Evolutionary conservation across 2,797 vertebrate species (phyloP), one percentile per base, ranked within the genome.

Genomic region (Ptychobarbus kaznakovi): DNA sequence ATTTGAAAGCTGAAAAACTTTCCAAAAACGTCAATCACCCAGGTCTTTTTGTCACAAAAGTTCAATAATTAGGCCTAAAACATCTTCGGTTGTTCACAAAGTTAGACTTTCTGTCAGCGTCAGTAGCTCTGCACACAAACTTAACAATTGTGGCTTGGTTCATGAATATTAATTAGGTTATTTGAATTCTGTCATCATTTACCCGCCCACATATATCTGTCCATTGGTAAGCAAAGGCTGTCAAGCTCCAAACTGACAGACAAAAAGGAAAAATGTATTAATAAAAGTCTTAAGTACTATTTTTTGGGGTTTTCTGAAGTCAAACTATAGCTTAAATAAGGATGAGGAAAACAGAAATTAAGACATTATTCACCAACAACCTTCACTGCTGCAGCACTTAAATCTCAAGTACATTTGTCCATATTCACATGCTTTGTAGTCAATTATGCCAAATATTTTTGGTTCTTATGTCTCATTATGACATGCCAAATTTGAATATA

Each of bases 161-260:
- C 25, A 63, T 82, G 53, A 73, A 73, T 73, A 82, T 46, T 73
- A 82, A 82, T 81, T 42, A 42, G 15, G 38, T 28, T 28, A 72
- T 22, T 40, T 40, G 35, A 70, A 70, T 76, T 76, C 32, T 56
- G 51, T 16, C 74, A n/a, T 58, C 22, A 25, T 77, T 56, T 15
- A 38, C 3, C 28, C 18, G 22, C 20, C 9, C 4, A 51, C 2
- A 46, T 16, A 46, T 16, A 46, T 32, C 15, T 4, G 32, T 76
- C 74, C 22, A 4, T 2, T 40, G 20, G 3, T 4, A 15, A 56
- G 32, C 18, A 38, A 76, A 76, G 32, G 32, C 20, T 15, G 74
- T 40, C 51, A 38, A 76, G 32, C 74, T 76, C 6, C 38, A 53
- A n/a, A 38, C 32, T 13, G 32, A 56, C 11, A 38, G 16, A 56